These are phyloP conservation scores for Holothuria leucospilota DNA, from an alignment of 53 echinoderm and acorn worm species.

Conservation along the genomic window DNA sequence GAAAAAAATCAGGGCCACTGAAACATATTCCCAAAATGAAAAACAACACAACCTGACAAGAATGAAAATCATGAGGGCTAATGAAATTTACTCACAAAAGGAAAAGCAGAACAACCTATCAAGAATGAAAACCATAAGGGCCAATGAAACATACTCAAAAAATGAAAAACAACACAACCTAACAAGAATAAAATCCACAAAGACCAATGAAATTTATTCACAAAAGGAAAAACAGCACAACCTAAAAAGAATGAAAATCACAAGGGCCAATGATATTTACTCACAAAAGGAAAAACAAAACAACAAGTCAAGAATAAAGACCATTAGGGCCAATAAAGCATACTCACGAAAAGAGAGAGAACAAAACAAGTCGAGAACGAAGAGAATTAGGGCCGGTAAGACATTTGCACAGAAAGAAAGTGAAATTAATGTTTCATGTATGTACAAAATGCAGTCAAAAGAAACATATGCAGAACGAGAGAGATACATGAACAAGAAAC, in stretches of 20 bases:
- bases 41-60: not conserved
- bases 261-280: not conserved
- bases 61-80: not conserved
- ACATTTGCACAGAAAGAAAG: not conserved
- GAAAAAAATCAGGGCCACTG: not conserved
- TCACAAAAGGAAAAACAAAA: not conserved
- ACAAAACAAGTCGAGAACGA: not conserved
- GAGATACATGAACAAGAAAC: no score
- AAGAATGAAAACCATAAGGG: not conserved
- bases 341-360: not conserved
- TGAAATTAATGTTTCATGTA: not conserved
- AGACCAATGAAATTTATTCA: not conserved
- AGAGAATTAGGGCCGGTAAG: not conserved
- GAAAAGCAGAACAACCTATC: not conserved
- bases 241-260: not conserved
- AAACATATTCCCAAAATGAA: not conserved
- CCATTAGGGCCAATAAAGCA: no score
- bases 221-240: not conserved
- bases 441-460: not conserved
- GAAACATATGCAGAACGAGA: not conserved
- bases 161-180: not conserved
- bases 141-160: not conserved
- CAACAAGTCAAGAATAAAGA: no score
- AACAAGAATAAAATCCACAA: not conserved
- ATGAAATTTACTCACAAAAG: not conserved